Percentiles rank a stretch among this genome's conserved stretches.
Conservation (phyloP, 2,797 vertebrate species). For the Sebastolobus alascanus region DNA sequence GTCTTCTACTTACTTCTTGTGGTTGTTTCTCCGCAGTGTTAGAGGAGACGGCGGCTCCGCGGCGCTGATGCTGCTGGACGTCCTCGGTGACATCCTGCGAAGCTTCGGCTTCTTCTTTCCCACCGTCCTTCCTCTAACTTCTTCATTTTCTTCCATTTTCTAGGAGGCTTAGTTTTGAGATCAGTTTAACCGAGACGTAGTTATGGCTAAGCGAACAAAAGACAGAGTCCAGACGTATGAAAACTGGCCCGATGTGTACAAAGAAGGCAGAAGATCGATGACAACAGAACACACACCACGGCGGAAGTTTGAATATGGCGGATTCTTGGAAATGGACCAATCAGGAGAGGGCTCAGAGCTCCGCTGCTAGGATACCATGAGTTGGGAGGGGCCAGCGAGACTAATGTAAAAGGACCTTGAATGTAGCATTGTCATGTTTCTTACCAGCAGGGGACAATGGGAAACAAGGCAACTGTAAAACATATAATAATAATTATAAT, state of each 20-base stretch:
- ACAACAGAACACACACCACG: constrained; percentile 66
- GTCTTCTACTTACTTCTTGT: constrained; percentile 69
- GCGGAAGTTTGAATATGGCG: constrained; percentile 86
- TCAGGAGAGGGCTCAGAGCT: constrained; percentile 44
- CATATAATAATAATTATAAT: neutral
- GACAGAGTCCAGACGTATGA: neutral
- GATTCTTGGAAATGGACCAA: constrained; percentile 78
- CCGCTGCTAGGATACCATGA: constrained; percentile 30
- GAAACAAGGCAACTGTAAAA: neutral
- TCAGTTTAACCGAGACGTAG: rapidly evolving
- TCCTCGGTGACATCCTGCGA: constrained; percentile 74
- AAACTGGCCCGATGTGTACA: constrained; percentile 48
- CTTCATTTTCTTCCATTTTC: constrained; percentile 79
- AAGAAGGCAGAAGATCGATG: constrained; percentile 57
- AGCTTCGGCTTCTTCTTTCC: constrained; percentile 59
- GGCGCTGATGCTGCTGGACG: constrained; percentile 56
- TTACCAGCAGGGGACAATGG: neutral
- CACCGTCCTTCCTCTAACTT: constrained; percentile 28
- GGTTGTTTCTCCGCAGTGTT: constrained; percentile 65
- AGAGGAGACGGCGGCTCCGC: constrained; percentile 60
- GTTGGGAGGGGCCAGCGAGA: constrained; percentile 59
- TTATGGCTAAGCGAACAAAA: neutral
- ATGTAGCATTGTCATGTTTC: neutral
- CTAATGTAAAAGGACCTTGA: constrained; percentile 5
- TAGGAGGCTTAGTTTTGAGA: neutral